Evolutionary conservation across 2,888 invertebrate species (phyloP), one percentile per base, ranked within the genome.

Genomic region (Eilema depressum): DNA sequence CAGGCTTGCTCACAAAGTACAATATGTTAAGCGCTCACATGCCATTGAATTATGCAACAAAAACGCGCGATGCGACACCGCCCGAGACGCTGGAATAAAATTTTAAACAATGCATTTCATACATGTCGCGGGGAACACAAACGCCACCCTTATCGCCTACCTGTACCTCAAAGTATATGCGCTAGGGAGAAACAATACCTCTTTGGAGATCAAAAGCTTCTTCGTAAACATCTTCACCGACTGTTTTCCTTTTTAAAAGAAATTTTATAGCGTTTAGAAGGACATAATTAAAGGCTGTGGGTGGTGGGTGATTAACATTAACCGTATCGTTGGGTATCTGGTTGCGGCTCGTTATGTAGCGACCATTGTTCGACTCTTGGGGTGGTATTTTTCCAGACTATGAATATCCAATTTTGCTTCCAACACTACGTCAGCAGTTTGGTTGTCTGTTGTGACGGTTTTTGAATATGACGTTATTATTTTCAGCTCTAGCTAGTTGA

Each of bases 11-110:
- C 79, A 83, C 86, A 85, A 82, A 83, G 85, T 77, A 81, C 82
- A 84, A 86, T 86, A 87, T 88, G 86, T 86, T 86, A 85, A 84
- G 80, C 87, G 80, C 82, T 84, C 83, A 60, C 69, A 83, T 81
- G 80, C 88, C 88, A 87, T 88, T 90, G 89, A 89, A 89, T 89
- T 88, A 89, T 88, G 88, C 85, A 89, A 87, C 86, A 88, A 87
- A 86, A 86, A 87, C 84, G 77, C 66, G 77, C 83, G 83, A 76
- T 82, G 85, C 83, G 84, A 84, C 86, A 83, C 76, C 76, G 75
- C 78, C 78, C 75, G 81, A 80, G 82, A 81, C 75, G 84, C 74
- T 69, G 75, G 85, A 81, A 88, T 88, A 86, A 85, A 86, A 88
- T 86, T 87, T 90, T 88, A 86, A 88, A 87, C 86, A 87, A 87